Evolutionary conservation across 2,113 vertebrate species (phyloP).

Genomic region (Illadopsis cleaveri): DNA sequence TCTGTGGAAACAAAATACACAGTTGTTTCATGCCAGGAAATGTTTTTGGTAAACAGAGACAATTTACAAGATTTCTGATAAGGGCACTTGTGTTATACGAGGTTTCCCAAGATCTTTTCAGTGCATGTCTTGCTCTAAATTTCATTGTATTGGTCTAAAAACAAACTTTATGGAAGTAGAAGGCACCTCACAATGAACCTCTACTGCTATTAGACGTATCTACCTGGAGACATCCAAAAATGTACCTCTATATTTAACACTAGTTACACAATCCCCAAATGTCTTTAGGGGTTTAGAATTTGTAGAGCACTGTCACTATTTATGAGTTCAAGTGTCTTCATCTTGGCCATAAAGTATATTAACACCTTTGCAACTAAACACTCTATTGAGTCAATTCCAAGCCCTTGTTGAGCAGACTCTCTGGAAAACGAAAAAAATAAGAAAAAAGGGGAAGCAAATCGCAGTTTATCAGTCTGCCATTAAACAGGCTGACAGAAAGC

Average conservation of each 20-base stretch:
- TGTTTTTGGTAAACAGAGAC: neutral
- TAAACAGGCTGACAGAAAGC: neutral
- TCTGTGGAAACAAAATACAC: neutral
- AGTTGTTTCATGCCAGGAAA: neutral
- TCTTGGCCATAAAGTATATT: neutral
- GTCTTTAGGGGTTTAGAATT: neutral
- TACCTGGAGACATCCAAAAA: neutral
- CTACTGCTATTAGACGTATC: neutral
- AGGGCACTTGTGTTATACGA: neutral
- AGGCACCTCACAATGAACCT: neutral
- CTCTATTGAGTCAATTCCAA: neutral
- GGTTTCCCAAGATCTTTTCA: neutral
- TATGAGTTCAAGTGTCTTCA: neutral
- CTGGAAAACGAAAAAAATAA: rapidly evolving
- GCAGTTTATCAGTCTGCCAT: neutral
- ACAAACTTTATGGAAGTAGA: neutral
- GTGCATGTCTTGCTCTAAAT: too few species aligned
- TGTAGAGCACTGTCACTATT: neutral
- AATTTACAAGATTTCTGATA: neutral
- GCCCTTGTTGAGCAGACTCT: neutral
- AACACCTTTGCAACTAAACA: neutral
- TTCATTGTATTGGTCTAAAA: neutral
- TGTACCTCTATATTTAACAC: neutral
- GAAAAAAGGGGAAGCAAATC: neutral
- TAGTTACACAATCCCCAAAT: neutral